A percentile compares a stretch with the other conserved stretches of the same genome.
Conservation (phyloP, 2,797 vertebrate genomes). For the Pterois miles region DNA sequence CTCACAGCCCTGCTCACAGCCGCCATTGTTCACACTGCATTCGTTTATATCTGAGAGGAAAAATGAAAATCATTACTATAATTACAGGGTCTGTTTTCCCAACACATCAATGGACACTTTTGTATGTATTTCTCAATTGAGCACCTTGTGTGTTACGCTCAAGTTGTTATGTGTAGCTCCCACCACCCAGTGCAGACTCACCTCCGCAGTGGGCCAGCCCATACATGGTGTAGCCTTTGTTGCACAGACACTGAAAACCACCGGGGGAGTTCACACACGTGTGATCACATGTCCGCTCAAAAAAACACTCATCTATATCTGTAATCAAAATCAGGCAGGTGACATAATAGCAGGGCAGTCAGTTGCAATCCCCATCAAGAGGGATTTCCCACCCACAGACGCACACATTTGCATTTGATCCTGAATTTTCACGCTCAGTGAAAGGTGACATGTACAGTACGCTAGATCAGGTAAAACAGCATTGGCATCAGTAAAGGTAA, state of each 20-base stretch:
- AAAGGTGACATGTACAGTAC: slow-evolving; percentile 2
- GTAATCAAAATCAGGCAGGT: slow-evolving; percentile 78
- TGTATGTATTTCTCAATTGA: slow-evolving; percentile 15
- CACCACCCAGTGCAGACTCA: slow-evolving; percentile 70
- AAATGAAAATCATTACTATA: slow-evolving; percentile 11
- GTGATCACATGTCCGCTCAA: slow-evolving; percentile 96
- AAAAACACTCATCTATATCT: slow-evolving; percentile 98
- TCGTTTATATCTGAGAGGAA: slow-evolving; percentile 90
- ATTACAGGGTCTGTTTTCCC: slow-evolving; percentile 18
- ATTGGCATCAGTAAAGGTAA: not conserved
- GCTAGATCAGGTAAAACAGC: not conserved
- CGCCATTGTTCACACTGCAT: slow-evolving; percentile 95
- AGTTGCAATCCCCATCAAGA: slow-evolving; percentile 54
- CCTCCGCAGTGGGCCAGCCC: slow-evolving; percentile 96
- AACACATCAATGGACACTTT: slow-evolving; percentile 1
- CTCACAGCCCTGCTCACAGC: slow-evolving; percentile 93
- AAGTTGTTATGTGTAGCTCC: slow-evolving; percentile 34
- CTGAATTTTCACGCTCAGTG: slow-evolving; percentile 9
- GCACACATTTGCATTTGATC: slow-evolving; percentile 35
- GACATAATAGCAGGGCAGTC: slow-evolving; percentile 71
- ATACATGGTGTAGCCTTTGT: slow-evolving; percentile 93
- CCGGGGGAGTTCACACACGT: slow-evolving; percentile 94
- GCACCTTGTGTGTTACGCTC: slow-evolving; percentile 26
- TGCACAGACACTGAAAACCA: slow-evolving; percentile 92
- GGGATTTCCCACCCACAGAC: slow-evolving; percentile 69